A percentile compares a stretch with the other conserved stretches of the same genome.
Conservation (phyloP, 2,888 invertebrate species). For the Ferrisia virgata region DNA sequence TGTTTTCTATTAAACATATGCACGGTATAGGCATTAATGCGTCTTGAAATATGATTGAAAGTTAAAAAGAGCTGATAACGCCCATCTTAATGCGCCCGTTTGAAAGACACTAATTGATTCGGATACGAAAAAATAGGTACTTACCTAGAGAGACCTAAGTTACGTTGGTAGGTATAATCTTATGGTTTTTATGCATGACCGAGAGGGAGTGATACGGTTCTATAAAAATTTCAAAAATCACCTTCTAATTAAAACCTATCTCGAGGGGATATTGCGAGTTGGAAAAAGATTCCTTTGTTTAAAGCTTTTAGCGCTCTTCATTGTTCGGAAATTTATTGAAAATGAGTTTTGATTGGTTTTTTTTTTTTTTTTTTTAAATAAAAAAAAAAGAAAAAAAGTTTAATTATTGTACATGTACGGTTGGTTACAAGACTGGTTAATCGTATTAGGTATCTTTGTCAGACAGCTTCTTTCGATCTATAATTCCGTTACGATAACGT, state of each 20-base stretch:
- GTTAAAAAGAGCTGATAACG: conserved; percentile 5
- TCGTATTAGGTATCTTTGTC: conserved; percentile 3
- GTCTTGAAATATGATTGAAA: conserved; percentile 4
- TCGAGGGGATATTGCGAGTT: background rate
- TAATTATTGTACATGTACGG: conserved; percentile 10
- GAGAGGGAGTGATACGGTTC: background rate
- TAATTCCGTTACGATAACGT: conserved; percentile 36
- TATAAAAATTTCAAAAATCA: background rate
- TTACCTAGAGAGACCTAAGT: too few relatives aligned
- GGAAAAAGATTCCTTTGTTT: background rate
- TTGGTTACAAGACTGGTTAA: background rate
- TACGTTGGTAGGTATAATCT: background rate
- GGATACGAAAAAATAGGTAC: background rate
- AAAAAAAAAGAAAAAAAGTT: too few relatives aligned
- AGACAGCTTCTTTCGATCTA: background rate
- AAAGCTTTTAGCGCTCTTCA: too few relatives aligned
- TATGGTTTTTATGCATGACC: too few relatives aligned
- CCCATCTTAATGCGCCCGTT: background rate
- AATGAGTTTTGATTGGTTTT: background rate
- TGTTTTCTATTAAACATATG: conserved; percentile 22
- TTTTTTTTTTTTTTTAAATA: too few relatives aligned
- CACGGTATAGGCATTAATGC: too few relatives aligned
- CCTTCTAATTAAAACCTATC: background rate
- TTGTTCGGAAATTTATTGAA: conserved; percentile 19
- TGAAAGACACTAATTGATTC: conserved; percentile 30